These are phyloP conservation scores for Oreochromis aureus DNA, from an alignment of 2,113 vertebrate species.

Conservation along the genomic window DNA sequence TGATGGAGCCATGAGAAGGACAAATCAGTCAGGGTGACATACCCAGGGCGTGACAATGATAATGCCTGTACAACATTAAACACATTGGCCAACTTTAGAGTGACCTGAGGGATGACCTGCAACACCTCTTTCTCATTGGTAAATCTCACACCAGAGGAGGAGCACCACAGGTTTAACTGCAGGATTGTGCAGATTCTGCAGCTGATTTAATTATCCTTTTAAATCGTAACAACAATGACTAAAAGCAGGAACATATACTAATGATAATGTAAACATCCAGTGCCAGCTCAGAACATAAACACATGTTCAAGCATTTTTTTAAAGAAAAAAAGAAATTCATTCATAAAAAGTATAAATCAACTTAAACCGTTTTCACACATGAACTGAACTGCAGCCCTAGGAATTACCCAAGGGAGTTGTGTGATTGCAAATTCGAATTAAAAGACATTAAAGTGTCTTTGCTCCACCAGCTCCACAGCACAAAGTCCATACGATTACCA, in stretches of 20 bases:
- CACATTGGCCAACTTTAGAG: conserved; percentile 20
- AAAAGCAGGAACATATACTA: neutral
- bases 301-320: neutral
- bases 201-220: neutral
- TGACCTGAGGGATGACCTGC: conserved; percentile 72
- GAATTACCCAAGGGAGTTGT: neutral
- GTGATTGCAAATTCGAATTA: neutral
- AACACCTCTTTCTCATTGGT: conserved; percentile 63
- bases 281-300: conserved; percentile 24
- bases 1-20: neutral
- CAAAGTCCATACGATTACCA: neutral
- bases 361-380: neutral
- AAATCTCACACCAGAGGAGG: conserved; percentile 20
- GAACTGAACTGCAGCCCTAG: neutral
- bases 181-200: conserved; percentile 9
- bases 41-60: neutral
- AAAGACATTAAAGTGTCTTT: neutral
- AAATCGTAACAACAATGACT: neutral
- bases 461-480: neutral
- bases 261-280: conserved; percentile 39
- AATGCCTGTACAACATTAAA: conserved; percentile 30
- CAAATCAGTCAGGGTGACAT: neutral
- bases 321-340: neutral
- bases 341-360: neutral
- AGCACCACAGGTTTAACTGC: conserved; percentile 28